Base-by-base conservation (phyloP, 2,113 vertebrate species). In the Mesocricetus auratus region DNA sequence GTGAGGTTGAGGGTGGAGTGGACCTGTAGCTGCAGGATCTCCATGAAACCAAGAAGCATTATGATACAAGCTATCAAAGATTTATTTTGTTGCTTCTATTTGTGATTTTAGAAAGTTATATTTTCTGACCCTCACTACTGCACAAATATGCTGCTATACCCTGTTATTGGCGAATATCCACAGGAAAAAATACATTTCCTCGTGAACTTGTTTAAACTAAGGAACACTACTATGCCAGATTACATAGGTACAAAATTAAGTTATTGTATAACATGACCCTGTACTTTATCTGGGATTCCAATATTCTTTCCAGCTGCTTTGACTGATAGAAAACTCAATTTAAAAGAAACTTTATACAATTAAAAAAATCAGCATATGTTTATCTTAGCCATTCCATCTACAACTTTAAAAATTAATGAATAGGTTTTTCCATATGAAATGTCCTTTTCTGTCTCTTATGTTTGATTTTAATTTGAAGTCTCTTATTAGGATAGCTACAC, bases 61-160 rank as follows among this genome's bases (percentile, higher is more conserved):
- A 53, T 4, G 86, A 82, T 4, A 53, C 1, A 56, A 69, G 73
- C 24, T 62, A 53, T 31, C 12, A 31, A 42, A 81, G 47, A 6
- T 50, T 74, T 53, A 64, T 66, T 62, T 81, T 71, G 12, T 22
- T 68, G 62, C 4, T 91, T 71, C 22, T 90, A 66, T 79, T 62
- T 95, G 75, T 13, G 56, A 82, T 66, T 96, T 78, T 22, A 93
- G 73, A 85, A 94, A 89, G 71, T 11, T 78, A 22, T 47, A 21
- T n/a, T 94, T 79, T 22, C n/a, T 81, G 58, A 89, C 24, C 7
- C 47, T 89, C 24, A 79, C 13, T 45, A 83, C 31, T 91, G 1
- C 1, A 53, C 3, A n/a, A 22, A 75, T 92, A 75, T 81, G 6
- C 91, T 90, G 2, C 58, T 86, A 7, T 71, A 77, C 26, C 0